Percentiles rank a stretch among this genome's conserved stretches.
Evolutionary conservation across 2,797 vertebrate species (phyloP).

Genomic region (Setipinna tenuifilis): DNA sequence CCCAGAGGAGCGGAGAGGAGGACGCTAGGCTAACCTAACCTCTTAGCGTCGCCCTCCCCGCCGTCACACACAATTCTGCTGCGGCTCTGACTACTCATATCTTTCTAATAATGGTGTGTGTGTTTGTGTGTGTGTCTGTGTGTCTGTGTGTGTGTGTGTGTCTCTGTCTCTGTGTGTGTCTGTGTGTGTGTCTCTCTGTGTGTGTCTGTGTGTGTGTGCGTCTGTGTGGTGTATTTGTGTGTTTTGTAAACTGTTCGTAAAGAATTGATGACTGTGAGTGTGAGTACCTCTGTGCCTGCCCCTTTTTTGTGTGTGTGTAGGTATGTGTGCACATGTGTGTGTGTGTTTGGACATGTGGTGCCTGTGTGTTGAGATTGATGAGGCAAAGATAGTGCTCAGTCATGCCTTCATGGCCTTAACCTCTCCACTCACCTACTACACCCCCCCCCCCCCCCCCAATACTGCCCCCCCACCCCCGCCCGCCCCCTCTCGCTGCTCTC

Average conservation of each 20-base stretch:
- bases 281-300: no score
- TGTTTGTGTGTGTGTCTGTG: not conserved
- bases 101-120: not conserved
- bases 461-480: no score
- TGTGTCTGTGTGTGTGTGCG: not conserved
- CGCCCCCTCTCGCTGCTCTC: no score
- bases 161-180: not conserved
- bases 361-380: conserved; percentile 10
- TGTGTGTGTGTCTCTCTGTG: no score
- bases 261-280: not conserved
- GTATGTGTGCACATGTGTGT: not conserved
- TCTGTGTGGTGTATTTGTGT: not conserved
- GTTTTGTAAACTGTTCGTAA: not conserved
- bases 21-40: conserved; percentile 62
- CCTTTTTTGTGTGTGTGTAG: no score
- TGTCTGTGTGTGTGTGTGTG: conserved; percentile 15
- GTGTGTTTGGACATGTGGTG: not conserved
- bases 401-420: not conserved
- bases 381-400: not conserved
- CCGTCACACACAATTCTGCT: not conserved
- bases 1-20: conserved; percentile 54
- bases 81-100: conserved; percentile 32
- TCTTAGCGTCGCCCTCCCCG: conserved; percentile 45
- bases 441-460: no score
- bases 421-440: not conserved